These are phyloP conservation scores for Mesocricetus auratus DNA, from an alignment of 2,113 vertebrate genomes.

Conservation along the genomic window DNA sequence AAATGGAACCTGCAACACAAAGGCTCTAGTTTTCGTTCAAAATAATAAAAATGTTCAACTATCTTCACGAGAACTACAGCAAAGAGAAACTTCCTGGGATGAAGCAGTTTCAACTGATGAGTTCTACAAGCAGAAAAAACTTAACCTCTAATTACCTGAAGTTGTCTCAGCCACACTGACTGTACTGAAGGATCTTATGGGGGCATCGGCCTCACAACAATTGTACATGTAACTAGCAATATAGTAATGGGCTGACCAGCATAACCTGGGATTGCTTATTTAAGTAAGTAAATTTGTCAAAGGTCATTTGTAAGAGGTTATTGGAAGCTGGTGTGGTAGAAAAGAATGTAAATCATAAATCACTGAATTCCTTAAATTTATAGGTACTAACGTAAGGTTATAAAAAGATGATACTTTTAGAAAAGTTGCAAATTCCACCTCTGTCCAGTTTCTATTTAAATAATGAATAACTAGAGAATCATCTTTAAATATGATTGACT, in stretches of 20 bases:
- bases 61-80: background rate
- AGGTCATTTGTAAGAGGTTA: background rate
- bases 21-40: background rate
- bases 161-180: background rate
- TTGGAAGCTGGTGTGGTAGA: background rate
- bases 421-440: background rate
- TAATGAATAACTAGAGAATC: background rate
- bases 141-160: background rate
- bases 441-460: background rate
- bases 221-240: background rate
- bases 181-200: too few relatives aligned
- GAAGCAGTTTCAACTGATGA: background rate
- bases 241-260: background rate
- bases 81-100: background rate
- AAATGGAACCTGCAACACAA: background rate
- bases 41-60: background rate
- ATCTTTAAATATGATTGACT: background rate
- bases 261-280: background rate
- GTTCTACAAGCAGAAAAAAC: background rate
- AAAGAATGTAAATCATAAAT: background rate
- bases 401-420: background rate
- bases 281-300: background rate
- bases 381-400: background rate
- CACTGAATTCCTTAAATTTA: background rate
- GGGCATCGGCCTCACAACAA: background rate